These are phyloP conservation scores for Hyphantria cunea DNA, from an alignment of 1,140 invertebrate genomes.

Conservation along the genomic window DNA sequence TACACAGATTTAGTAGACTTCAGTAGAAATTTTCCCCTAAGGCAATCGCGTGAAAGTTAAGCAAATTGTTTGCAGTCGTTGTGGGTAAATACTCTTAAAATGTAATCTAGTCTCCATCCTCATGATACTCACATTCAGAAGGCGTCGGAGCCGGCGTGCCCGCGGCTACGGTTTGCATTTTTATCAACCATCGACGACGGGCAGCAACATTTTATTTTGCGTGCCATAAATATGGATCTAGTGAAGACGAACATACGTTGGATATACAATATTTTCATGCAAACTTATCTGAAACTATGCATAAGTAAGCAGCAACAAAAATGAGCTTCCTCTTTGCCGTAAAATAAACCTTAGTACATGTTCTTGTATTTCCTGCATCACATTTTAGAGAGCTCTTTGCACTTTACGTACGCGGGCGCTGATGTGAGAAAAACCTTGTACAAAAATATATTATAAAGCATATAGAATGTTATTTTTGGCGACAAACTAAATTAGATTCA, in stretches of 20 bases:
- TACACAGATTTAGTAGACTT: slow-evolving; percentile 18
- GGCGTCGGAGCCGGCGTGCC: slow-evolving; percentile 52
- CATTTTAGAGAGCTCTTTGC: slow-evolving; percentile 26
- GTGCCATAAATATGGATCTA: slow-evolving; percentile 77
- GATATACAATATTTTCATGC: slow-evolving; percentile 66
- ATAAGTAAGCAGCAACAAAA: slow-evolving; percentile 66
- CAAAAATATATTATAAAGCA: slow-evolving; percentile 5
- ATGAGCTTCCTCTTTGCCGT: slow-evolving; percentile 36
- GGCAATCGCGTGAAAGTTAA: slow-evolving; percentile 38
- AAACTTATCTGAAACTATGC: slow-evolving; percentile 78
- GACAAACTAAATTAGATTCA: background rate
- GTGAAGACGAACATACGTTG: slow-evolving; percentile 59
- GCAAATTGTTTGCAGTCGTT: slow-evolving; percentile 48
- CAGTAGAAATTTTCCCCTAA: slow-evolving; percentile 25
- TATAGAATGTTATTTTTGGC: background rate
- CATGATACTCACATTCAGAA: slow-evolving; percentile 60
- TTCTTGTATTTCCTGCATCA: slow-evolving; percentile 19
- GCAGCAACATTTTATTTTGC: slow-evolving; percentile 75
- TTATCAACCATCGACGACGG: slow-evolving; percentile 72
- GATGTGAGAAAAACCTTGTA: slow-evolving; percentile 14
- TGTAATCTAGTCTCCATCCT: slow-evolving; percentile 54
- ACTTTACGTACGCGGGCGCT: slow-evolving; percentile 12
- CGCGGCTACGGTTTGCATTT: slow-evolving; percentile 75
- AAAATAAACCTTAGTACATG: slow-evolving; percentile 40
- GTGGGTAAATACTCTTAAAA: slow-evolving; percentile 44